A percentile compares a stretch with the other conserved stretches of the same genome.
These are phyloP conservation scores for Temnothorax rugatulus DNA, from an alignment of 2,888 invertebrate genomes.

Conservation along the genomic window DNA sequence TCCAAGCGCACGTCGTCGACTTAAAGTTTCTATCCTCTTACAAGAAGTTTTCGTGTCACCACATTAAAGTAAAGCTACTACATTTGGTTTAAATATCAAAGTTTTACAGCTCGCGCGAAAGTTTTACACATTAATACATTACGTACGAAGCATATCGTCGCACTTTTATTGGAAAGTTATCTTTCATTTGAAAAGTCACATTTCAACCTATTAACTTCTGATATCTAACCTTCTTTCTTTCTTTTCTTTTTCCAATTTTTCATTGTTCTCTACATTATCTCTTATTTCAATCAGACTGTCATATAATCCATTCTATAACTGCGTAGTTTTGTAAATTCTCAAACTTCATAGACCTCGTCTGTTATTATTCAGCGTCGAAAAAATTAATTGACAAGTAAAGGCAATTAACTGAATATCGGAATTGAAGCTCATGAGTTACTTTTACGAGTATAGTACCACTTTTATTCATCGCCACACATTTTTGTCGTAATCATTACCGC, in stretches of 20 bases:
- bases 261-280: not conserved
- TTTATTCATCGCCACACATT: not conserved
- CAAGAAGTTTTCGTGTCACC: constrained; percentile 25
- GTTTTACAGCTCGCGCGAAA: not conserved
- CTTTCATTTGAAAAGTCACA: constrained; percentile 1
- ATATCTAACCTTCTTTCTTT: not conserved
- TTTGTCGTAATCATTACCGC: not conserved
- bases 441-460: not conserved
- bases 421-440: not conserved
- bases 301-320: not conserved
- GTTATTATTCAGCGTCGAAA: not conserved
- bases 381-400: not conserved
- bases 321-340: not conserved
- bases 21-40: constrained; percentile 44
- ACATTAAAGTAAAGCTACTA: constrained; percentile 30
- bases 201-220: constrained; percentile 9
- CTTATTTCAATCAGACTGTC: not conserved
- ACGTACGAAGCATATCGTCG: not conserved
- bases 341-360: not conserved
- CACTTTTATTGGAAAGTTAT: not conserved
- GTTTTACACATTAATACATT: not conserved
- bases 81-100: constrained; percentile 38
- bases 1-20: not conserved
- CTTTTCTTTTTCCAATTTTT: not conserved
- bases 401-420: not conserved